Conservation (phyloP, 1,140 invertebrate species). For the Glomeris maerens region DNA sequence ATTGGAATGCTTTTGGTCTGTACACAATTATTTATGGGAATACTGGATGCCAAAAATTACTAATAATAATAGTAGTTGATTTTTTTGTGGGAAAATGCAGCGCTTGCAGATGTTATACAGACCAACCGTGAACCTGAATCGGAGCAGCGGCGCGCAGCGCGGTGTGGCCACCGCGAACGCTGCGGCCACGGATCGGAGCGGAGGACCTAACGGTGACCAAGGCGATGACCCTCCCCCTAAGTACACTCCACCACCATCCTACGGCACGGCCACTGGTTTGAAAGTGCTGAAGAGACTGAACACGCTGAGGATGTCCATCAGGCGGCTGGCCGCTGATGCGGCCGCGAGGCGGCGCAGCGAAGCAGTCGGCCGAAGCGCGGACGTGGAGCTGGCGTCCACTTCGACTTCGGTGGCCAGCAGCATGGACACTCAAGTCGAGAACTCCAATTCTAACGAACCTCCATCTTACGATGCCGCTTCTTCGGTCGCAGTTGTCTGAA, state of each 20-base stretch:
- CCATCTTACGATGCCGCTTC: too few relatives aligned
- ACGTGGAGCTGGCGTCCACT: too few relatives aligned
- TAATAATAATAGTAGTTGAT: not conserved
- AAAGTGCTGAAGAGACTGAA: constrained; percentile 10
- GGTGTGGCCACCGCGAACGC: too few relatives aligned
- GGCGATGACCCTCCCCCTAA: constrained; percentile 72
- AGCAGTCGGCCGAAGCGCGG: too few relatives aligned
- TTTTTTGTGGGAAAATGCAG: constrained; percentile 33
- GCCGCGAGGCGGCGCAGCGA: too few relatives aligned
- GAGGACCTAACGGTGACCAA: constrained; percentile 23
- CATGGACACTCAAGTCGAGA: too few relatives aligned
- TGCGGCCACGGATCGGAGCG: too few relatives aligned
- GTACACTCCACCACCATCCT: constrained; percentile 81
- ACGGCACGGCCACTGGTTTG: constrained; percentile 68
- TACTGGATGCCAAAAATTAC: not conserved
- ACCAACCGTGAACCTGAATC: constrained; percentile 43
- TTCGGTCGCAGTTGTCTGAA: too few relatives aligned
- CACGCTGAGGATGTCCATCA: constrained; percentile 1
- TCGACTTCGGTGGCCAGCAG: too few relatives aligned
- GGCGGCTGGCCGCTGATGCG: too few relatives aligned
- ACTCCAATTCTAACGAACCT: too few relatives aligned
- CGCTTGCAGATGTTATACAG: constrained; percentile 56
- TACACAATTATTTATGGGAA: not conserved
- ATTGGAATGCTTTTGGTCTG: too few relatives aligned
- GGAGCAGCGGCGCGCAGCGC: constrained; percentile 30